These are phyloP conservation scores for Gasterosteus aculeatus DNA, from an alignment of 2,113 vertebrate genomes.

Conservation along the genomic window DNA sequence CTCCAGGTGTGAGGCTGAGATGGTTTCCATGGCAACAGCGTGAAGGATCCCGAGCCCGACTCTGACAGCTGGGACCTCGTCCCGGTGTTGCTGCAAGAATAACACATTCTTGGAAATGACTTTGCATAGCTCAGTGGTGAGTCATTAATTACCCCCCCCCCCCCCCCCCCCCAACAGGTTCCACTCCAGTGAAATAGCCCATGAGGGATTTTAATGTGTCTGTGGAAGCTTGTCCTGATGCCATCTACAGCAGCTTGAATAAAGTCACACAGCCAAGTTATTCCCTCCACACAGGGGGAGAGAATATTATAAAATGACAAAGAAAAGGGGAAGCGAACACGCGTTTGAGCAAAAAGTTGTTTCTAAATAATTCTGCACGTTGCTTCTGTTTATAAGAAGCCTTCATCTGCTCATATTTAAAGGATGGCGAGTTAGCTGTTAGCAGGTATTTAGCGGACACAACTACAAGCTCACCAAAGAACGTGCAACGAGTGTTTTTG, in stretches of 20 bases:
- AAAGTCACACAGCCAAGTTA: not conserved
- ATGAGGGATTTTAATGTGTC: conserved; percentile 10
- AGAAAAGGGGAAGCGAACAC: not conserved
- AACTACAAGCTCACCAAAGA: no score
- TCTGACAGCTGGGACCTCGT: conserved; percentile 35
- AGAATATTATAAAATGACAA: not conserved
- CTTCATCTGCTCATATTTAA: no score
- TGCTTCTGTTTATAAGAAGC: no score
- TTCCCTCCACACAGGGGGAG: not conserved
- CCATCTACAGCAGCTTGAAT: conserved; percentile 26
- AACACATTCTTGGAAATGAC: conserved; percentile 70
- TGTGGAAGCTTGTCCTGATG: conserved; percentile 8
- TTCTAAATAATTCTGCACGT: no score
- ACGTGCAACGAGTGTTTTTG: no score
- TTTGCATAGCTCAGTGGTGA: conserved; percentile 57
- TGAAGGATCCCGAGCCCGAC: conserved; percentile 57
- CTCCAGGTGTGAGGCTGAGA: conserved; percentile 46
- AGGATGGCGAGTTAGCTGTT: no score
- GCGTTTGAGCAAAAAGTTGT: no score
- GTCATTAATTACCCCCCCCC: conserved; percentile 45
- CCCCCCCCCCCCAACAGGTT: conserved; percentile 29
- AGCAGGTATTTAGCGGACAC: no score
- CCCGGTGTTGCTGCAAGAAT: conserved; percentile 66
- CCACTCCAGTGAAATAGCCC: conserved; percentile 15
- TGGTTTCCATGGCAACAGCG: conserved; percentile 69